These are phyloP conservation scores for Halcyon chelicuti DNA, from an alignment of 2,797 vertebrate species.

Conservation along the genomic window DNA sequence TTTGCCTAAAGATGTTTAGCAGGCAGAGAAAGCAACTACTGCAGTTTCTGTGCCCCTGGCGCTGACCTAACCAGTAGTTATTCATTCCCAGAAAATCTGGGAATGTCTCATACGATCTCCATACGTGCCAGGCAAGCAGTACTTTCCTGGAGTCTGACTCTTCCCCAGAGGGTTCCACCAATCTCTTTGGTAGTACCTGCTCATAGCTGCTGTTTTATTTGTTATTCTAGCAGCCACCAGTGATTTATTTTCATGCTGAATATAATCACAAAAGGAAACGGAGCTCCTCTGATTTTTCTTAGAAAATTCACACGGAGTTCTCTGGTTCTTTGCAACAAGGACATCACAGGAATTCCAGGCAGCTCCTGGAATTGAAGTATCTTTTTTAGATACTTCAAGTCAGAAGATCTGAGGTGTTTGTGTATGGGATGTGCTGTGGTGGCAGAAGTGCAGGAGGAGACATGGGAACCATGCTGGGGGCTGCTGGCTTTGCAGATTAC, in stretches of 20 bases:
- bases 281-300: neutral
- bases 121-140: rapidly evolving
- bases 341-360: neutral
- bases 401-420: neutral
- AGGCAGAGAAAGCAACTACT: neutral
- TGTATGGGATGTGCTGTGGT: neutral
- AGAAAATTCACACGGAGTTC: neutral
- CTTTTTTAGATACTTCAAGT: neutral
- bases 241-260: neutral
- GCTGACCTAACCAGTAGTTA: neutral
- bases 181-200: neutral
- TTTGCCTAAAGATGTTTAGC: neutral
- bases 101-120: neutral
- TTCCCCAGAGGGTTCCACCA: neutral
- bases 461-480: rapidly evolving
- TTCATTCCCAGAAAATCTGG: neutral
- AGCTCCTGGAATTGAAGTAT: too few species aligned
- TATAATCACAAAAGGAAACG: neutral
- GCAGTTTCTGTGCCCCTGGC: neutral
- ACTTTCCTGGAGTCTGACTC: neutral
- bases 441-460: neutral
- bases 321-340: neutral
- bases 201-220: neutral
- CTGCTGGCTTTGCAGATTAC: neutral
- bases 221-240: neutral